Evolutionary conservation across 2,888 invertebrate species (phyloP).

Genomic region (Drosophila flavopinicola): DNA sequence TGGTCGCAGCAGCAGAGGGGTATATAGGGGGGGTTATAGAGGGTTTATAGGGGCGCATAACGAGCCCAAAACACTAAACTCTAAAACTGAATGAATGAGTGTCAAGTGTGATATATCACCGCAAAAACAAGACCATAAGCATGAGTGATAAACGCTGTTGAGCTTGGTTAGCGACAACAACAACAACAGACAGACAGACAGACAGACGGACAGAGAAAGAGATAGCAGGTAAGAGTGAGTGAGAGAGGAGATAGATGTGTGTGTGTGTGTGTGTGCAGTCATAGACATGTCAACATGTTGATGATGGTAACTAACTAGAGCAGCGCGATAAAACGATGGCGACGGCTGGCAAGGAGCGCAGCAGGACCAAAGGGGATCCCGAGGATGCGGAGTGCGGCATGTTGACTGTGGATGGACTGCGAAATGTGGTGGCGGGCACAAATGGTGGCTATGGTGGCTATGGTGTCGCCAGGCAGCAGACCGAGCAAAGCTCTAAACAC

Average conservation of each 20-base stretch:
- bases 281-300: slow-evolving; percentile 80
- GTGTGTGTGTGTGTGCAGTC: slow-evolving; percentile 54
- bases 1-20: slow-evolving; percentile 17
- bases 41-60: no score
- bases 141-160: slow-evolving; percentile 80
- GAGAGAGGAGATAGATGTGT: neutral
- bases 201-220: neutral
- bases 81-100: slow-evolving; percentile 80
- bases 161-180: slow-evolving; percentile 71
- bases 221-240: neutral
- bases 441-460: slow-evolving; percentile 2
- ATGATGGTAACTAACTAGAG: slow-evolving; percentile 79
- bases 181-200: neutral
- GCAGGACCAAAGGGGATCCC: slow-evolving; percentile 1
- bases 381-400: slow-evolving; percentile 8
- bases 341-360: slow-evolving; percentile 28
- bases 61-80: slow-evolving; percentile 73
- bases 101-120: slow-evolving; percentile 83
- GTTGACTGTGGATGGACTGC: slow-evolving; percentile 27
- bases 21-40: neutral
- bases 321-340: slow-evolving; percentile 66
- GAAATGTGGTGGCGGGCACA: slow-evolving; percentile 14
- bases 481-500: slow-evolving; percentile 46
- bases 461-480: slow-evolving; percentile 44
- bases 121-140: slow-evolving; percentile 82